A percentile compares a stretch with the other conserved stretches of the same genome.
Evolutionary conservation across 92 coral and sea anemone genomes (phyloP).

Genomic region (Zoanthus gigantus): DNA sequence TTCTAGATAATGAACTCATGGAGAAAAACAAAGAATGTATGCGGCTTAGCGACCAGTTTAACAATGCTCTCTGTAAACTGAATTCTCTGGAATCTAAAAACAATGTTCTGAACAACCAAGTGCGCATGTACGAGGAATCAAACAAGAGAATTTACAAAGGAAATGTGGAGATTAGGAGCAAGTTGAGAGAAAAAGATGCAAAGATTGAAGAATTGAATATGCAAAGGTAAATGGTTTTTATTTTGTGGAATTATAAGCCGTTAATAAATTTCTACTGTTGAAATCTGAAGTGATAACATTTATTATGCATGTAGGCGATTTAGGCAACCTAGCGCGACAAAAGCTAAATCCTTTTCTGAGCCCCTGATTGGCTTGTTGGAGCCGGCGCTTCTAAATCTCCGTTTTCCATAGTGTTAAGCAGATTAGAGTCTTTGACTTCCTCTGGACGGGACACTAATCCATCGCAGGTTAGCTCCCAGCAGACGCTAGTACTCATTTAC

Average conservation of each 20-base stretch:
- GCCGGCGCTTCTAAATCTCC: no score
- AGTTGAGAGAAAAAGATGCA: constrained; percentile 73
- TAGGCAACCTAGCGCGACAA: no score
- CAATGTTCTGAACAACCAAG: constrained; percentile 75
- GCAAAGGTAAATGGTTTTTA: constrained; percentile 45
- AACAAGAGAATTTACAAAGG: constrained; percentile 74
- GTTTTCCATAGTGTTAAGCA: no score
- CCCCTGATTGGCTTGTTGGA: no score
- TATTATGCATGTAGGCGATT: no score
- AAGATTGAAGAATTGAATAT: constrained; percentile 63
- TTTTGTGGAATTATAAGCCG: background rate
- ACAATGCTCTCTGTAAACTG: constrained; percentile 57
- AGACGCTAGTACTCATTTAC: no score
- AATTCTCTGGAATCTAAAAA: constrained; percentile 75
- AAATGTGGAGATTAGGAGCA: constrained; percentile 67
- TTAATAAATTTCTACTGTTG: background rate
- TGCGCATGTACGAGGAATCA: constrained; percentile 79
- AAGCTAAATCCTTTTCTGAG: no score
- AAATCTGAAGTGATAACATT: no score
- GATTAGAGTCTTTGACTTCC: no score
- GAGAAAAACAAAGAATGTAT: constrained; percentile 62
- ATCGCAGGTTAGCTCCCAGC: no score
- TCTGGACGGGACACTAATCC: no score
- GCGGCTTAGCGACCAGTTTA: constrained; percentile 49
- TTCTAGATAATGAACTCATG: constrained; percentile 58